Conservation (phyloP, 2,888 invertebrate genomes). For the Homarus gammarus region DNA sequence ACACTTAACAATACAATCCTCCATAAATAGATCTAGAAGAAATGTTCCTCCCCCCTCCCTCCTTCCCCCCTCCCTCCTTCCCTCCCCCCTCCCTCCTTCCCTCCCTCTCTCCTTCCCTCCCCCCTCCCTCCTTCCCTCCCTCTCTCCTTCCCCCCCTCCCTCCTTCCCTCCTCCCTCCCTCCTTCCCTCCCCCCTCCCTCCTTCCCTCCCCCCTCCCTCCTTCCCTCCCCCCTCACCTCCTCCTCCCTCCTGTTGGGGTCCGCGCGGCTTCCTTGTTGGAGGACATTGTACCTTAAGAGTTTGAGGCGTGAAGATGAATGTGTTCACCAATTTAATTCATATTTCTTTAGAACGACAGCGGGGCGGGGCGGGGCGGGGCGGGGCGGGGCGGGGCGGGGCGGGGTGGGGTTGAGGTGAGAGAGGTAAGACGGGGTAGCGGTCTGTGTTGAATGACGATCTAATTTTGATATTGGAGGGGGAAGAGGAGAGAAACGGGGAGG, state of each 20-base stretch:
- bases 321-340: no score
- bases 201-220: not conserved
- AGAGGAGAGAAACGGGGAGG: slow-evolving; percentile 85
- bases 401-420: slow-evolving; percentile 3
- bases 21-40: no score
- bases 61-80: not conserved
- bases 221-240: not conserved
- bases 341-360: not conserved
- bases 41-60: not conserved
- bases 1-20: no score
- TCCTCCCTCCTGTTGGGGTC: not conserved
- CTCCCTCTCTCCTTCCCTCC: not conserved
- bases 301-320: no score
- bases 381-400: not conserved
- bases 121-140: not conserved
- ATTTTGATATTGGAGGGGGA: no score
- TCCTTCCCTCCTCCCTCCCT: slow-evolving; percentile 4
- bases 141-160: slow-evolving; percentile 27
- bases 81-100: not conserved
- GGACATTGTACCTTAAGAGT: no score
- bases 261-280: no score
- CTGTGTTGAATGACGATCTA: no score
- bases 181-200: not conserved
- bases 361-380: not conserved
- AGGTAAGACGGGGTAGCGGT: slow-evolving; percentile 80